These are phyloP conservation scores for Tinamus major DNA, from an alignment of 2,797 vertebrate genomes.

Conservation along the genomic window DNA sequence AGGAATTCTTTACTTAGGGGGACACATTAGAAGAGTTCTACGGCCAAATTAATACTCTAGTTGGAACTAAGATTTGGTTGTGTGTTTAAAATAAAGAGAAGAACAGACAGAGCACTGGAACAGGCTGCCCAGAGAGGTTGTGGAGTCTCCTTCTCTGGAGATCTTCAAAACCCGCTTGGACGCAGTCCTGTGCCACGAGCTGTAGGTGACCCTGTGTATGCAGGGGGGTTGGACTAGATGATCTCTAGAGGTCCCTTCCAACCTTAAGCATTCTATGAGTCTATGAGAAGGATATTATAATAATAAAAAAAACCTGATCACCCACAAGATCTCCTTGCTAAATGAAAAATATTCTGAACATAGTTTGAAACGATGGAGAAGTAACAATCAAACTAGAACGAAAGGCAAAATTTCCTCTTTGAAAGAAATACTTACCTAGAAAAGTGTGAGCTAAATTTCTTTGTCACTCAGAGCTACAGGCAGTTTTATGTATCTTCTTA, in stretches of 20 bases:
- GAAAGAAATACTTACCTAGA: background rate
- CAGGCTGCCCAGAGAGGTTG: no score
- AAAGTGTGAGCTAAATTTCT: background rate
- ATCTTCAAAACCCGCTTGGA: no score
- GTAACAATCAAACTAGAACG: background rate
- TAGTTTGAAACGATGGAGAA: background rate
- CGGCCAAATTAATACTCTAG: background rate
- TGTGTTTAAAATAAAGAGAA: background rate
- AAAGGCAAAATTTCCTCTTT: background rate
- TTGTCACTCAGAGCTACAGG: background rate
- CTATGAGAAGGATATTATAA: accelerated
- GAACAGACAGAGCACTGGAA: no score
- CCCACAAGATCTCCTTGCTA: background rate
- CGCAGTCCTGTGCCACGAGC: no score
- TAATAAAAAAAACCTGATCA: background rate
- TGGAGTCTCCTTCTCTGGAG: no score
- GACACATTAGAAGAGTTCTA: background rate
- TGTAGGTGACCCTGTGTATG: no score
- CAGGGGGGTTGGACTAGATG: no score
- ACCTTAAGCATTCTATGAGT: no score
- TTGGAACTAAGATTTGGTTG: background rate
- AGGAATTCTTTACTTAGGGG: background rate
- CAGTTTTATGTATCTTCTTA: background rate
- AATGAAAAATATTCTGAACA: background rate
- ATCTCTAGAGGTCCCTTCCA: no score